Base-by-base conservation (phyloP, 1,140 invertebrate species). In the Camponotus floridanus region DNA sequence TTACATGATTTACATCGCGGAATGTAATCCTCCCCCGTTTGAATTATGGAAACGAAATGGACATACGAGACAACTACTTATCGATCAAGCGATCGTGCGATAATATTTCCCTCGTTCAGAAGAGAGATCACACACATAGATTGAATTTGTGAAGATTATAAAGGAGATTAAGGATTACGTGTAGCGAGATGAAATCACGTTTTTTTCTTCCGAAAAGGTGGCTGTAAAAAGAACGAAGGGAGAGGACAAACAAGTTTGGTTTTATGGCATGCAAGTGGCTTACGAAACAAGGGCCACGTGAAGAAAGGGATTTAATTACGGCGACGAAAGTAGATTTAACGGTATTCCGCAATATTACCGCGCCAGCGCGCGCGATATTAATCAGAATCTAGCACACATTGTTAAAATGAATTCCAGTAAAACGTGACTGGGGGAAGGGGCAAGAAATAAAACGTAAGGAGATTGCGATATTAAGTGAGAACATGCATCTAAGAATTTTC, bases 271-370 rank as follows among this genome's bases (percentile, higher is more conserved):
- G 6, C 64, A 8, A 68, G 42, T 55, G 21, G n/a, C 36, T 80
- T 11, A 21, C 8, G 48, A 36, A 21, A 51, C 62, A 31, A 39
- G 6, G 13, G 18, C 7, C 42, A 15, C 18, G 42, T 42, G 31
- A 70, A 80, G 45, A 80, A 70, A 80, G 64, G 64, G 64, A 70
- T 13, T 48, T 80, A 70, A 80, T 80, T 80, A 80, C 15, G 70
- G 36, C 64, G 64, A 68, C 48, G 64, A 42, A 70, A 70, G 48
- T 67, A 70, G 78, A 80, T 70, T 80, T 80, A 80, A 80, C 78
- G 78, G 36, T 80, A 80, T 45, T 70, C 36, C 33, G n/a, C 9
- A 55, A 57, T 80, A 80, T 80, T 55, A 51, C 42, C 45, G 76
- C 59, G 62, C 45, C 39, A 51, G 26, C 45, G 76, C 59, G 39